Evolutionary conservation across 2,888 invertebrate species (phyloP).

Genomic region (Ophion slaviceki): DNA sequence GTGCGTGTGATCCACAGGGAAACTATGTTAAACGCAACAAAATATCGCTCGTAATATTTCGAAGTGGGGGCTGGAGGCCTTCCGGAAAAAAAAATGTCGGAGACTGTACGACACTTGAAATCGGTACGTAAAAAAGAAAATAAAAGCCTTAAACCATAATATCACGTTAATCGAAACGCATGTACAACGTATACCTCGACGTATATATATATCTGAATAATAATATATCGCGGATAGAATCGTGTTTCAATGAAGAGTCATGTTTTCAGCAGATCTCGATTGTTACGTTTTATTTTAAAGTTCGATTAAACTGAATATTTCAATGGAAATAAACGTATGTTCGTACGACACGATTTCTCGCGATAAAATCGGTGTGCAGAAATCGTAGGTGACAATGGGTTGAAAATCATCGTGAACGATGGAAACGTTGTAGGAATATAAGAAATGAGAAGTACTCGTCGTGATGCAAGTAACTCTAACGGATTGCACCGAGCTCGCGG

Average conservation of each 20-base stretch:
- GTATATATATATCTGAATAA: constrained; percentile 42
- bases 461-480: constrained; percentile 62
- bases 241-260: constrained; percentile 6
- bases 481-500: constrained; percentile 31
- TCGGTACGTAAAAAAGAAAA: constrained; percentile 40
- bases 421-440: not conserved
- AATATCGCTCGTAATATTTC: constrained; percentile 3
- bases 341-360: constrained; percentile 26
- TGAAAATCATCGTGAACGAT: constrained; percentile 6
- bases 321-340: constrained; percentile 28
- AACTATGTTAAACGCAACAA: constrained; percentile 10
- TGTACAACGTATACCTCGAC: constrained; percentile 66
- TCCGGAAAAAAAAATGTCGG: constrained; percentile 29
- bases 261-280: constrained; percentile 46
- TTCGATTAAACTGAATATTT: constrained; percentile 31
- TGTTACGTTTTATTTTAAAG: constrained; percentile 48
- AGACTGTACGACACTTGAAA: constrained; percentile 42
- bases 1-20: no score
- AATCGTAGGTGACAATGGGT: constrained; percentile 2
- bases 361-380: constrained; percentile 10
- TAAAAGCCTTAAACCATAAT: constrained; percentile 63
- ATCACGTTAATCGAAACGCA: constrained; percentile 64
- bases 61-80: constrained; percentile 10
- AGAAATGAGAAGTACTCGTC: constrained; percentile 42
- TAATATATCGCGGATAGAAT: no score